Conservation (phyloP, 2,888 invertebrate species). For the Frankliniella intonsa region DNA sequence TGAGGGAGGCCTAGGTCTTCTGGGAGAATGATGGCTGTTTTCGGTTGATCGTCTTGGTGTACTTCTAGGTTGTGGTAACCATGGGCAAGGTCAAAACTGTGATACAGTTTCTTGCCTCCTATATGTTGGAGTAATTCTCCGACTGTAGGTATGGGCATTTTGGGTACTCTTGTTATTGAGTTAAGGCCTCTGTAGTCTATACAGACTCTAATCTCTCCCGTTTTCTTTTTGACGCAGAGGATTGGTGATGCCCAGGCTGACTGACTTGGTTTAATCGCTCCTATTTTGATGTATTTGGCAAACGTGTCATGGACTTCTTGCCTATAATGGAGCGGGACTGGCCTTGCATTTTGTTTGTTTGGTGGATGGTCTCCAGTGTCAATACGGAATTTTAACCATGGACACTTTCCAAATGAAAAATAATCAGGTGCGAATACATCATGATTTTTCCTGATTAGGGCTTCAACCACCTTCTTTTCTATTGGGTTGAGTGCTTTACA, state of each 20-base stretch:
- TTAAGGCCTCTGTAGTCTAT: slow-evolving; percentile 40
- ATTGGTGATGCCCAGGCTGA: slow-evolving; percentile 42
- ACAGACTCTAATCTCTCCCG: slow-evolving; percentile 36
- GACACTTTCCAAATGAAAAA: no score
- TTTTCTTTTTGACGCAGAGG: slow-evolving; percentile 42
- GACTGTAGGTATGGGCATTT: slow-evolving; percentile 39
- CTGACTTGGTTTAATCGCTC: slow-evolving; percentile 36
- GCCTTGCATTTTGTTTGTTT: no score
- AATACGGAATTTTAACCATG: no score
- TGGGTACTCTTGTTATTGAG: slow-evolving; percentile 37
- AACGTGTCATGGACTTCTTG: no score
- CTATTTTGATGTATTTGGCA: no score
- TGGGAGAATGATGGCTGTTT: slow-evolving; percentile 28
- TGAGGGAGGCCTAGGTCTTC: neutral
- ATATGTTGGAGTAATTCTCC: slow-evolving; percentile 38
- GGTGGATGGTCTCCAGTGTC: no score
- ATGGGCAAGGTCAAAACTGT: slow-evolving; percentile 27
- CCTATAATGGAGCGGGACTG: no score
- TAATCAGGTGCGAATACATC: no score
- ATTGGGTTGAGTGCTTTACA: no score
- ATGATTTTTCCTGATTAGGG: no score
- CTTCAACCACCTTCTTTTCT: no score
- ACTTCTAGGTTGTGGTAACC: slow-evolving; percentile 31
- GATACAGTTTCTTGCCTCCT: slow-evolving; percentile 10
- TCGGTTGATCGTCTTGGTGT: neutral